Percentiles rank a stretch among this genome's conserved stretches.
Conservation (phyloP, 2,797 vertebrate genomes). For the Alexandromys oeconomus region DNA sequence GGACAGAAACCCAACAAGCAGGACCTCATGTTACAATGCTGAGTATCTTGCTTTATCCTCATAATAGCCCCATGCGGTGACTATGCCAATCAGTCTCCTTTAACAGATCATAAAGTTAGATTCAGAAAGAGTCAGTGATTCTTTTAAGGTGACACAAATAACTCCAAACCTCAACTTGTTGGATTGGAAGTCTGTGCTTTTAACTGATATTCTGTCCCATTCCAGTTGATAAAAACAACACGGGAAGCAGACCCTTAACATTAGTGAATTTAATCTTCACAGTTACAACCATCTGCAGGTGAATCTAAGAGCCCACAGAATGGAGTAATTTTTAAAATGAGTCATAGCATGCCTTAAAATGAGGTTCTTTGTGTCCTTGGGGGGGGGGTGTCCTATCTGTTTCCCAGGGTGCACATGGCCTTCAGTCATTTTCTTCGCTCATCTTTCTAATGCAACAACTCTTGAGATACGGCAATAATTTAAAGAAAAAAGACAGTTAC, state of each 20-base stretch:
- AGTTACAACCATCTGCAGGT: background rate
- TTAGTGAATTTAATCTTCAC: constrained; percentile 9
- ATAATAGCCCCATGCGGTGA: background rate
- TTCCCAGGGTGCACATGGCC: accelerated
- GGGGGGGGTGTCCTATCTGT: background rate
- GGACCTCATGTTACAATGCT: too few species aligned
- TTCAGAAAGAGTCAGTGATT: constrained; percentile 24
- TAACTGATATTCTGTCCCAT: background rate
- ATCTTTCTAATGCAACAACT: background rate
- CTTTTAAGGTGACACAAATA: background rate
- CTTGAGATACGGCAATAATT: background rate
- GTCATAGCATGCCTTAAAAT: background rate
- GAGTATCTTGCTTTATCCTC: constrained; percentile 9
- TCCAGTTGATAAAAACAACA: background rate
- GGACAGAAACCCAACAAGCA: too few species aligned
- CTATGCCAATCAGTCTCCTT: background rate
- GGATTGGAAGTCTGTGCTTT: background rate
- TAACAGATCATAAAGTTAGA: background rate
- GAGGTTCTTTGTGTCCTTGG: accelerated
- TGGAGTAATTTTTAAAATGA: background rate
- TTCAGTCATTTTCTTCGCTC: background rate
- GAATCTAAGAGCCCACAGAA: background rate
- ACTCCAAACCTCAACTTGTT: background rate
- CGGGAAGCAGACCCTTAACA: background rate
- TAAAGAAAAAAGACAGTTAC: background rate